Conservation (phyloP, 2,113 vertebrate species). For the Strigops habroptila region DNA sequence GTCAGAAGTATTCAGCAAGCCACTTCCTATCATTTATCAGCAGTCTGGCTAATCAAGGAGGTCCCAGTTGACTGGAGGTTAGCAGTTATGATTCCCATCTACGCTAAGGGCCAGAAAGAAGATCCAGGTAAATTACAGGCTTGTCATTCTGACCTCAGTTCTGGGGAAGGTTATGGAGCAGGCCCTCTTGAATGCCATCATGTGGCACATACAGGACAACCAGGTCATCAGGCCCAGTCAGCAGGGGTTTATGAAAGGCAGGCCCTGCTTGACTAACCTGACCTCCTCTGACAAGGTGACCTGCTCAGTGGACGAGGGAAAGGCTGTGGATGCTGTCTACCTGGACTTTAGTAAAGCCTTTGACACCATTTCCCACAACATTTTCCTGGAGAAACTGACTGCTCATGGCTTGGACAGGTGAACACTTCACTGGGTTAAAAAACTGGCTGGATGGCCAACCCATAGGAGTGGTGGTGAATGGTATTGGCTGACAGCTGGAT, state of each 20-base stretch:
- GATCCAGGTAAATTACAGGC: not conserved
- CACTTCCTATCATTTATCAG: not conserved
- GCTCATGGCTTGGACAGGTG: too few species aligned
- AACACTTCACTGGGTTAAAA: not conserved
- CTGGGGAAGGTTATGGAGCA: not conserved
- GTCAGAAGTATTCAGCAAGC: not conserved
- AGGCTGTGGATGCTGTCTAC: not conserved
- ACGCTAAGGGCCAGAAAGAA: not conserved
- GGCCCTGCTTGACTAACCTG: not conserved
- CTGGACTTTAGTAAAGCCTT: not conserved
- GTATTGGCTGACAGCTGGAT: not conserved
- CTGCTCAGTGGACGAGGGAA: not conserved
- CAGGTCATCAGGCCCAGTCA: not conserved
- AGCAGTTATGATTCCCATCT: not conserved
- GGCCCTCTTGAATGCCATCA: not conserved
- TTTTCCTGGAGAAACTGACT: not conserved
- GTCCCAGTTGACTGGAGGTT: not conserved
- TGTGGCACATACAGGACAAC: not conserved
- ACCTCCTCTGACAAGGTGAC: not conserved
- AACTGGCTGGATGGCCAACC: not conserved
- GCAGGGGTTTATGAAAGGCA: not conserved
- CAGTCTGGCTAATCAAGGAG: not conserved
- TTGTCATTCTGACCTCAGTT: not conserved
- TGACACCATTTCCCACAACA: not conserved
- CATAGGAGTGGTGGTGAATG: too few species aligned